Conservation (phyloP, 2,113 vertebrate genomes). For the Dicaeum eximium region DNA sequence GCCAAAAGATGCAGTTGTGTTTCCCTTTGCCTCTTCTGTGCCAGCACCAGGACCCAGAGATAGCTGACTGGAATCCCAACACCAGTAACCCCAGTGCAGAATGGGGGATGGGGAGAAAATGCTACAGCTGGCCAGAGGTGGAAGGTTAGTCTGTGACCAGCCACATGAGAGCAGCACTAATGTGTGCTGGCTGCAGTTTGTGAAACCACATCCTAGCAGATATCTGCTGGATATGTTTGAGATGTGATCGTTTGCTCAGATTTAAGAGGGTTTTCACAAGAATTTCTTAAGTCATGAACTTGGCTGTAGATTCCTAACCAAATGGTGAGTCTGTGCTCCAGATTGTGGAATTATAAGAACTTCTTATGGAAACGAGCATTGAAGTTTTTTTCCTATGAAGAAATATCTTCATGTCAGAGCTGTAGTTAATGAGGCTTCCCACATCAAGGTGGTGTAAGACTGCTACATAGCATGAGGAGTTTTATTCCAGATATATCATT, state of each 20-base stretch:
- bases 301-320: not conserved
- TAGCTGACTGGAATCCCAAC: not conserved
- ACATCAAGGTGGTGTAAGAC: not conserved
- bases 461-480: not conserved
- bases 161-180: not conserved
- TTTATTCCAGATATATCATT: not conserved
- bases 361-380: fast-evolving
- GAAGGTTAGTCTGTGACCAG: not conserved
- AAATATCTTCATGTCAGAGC: not conserved
- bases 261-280: not conserved
- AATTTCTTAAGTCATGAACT: not conserved
- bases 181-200: not conserved
- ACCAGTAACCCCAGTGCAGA: not conserved
- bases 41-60: not conserved
- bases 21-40: not conserved
- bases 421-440: not conserved
- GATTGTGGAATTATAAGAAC: not conserved
- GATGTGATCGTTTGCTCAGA: not conserved
- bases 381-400: not conserved
- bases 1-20: not conserved
- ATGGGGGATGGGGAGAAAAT: not conserved
- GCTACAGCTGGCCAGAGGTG: not conserved
- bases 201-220: not conserved
- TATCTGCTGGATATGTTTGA: not conserved
- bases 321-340: not conserved